Conservation (phyloP, 1,140 invertebrate species). For the Lysiphlebus fabarum region DNA sequence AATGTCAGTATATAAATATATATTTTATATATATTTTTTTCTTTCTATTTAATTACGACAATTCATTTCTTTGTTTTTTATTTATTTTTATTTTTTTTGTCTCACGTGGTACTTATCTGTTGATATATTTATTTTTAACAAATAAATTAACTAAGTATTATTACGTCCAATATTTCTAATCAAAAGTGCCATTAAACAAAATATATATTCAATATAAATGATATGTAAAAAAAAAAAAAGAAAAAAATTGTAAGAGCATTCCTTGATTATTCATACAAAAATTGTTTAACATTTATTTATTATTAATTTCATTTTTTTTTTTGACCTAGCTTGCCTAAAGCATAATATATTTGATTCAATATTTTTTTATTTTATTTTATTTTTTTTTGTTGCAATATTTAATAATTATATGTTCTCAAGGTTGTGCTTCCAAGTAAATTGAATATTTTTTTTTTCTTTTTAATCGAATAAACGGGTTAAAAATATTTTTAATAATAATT, state of each 20-base stretch:
- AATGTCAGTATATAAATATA: slow-evolving; percentile 22
- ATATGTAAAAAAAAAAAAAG: not conserved
- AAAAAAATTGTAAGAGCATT: not conserved
- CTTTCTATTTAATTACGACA: not conserved
- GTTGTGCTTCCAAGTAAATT: slow-evolving; percentile 6
- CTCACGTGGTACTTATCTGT: slow-evolving; percentile 3
- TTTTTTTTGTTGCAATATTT: not conserved
- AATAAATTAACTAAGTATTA: not conserved
- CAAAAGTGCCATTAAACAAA: not conserved
- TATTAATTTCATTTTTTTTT: not conserved
- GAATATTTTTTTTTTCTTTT: too few relatives aligned
- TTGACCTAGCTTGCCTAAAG: not conserved
- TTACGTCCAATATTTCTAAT: slow-evolving; percentile 3
- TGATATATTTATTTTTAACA: not conserved
- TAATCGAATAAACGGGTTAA: too few relatives aligned
- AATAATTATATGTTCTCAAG: not conserved
- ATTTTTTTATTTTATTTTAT: not conserved
- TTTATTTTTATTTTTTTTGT: not conserved
- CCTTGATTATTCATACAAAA: not conserved
- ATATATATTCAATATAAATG: not conserved
- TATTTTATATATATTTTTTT: slow-evolving; percentile 8
- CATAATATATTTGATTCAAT: too few relatives aligned
- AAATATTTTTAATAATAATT: too few relatives aligned
- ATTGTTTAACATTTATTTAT: not conserved
- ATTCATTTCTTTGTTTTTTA: not conserved